phyloP scores from a whole-genome alignment of 2,113 vertebrate species.

The Paradisaea rubra region DNA sequence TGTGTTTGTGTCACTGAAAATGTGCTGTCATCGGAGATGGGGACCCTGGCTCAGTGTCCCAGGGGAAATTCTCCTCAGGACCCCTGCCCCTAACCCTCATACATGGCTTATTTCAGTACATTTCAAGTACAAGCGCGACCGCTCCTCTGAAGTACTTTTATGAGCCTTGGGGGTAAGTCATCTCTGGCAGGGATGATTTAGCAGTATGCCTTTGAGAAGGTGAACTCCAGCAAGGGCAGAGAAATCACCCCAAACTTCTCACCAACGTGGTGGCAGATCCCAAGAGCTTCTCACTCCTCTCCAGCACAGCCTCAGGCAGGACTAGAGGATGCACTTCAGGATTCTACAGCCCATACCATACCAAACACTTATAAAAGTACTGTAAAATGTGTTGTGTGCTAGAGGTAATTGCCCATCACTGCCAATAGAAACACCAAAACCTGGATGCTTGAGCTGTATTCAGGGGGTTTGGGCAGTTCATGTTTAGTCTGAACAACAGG shows the following conservation, averaged over 20 bases:
- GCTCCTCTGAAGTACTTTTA: constrained; percentile 12
- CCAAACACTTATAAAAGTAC: background rate
- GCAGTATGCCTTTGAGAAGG: background rate
- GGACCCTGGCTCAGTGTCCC: background rate
- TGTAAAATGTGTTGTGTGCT: background rate
- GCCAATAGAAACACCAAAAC: background rate
- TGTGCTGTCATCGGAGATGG: background rate
- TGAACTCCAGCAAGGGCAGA: background rate
- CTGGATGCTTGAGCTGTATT: background rate
- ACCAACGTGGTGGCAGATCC: background rate
- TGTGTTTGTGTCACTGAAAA: background rate
- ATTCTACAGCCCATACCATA: background rate
- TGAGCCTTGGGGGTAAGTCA: constrained; percentile 42
- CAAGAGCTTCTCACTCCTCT: background rate
- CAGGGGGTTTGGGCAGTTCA: background rate
- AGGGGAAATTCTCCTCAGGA: background rate
- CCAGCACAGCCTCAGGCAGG: background rate
- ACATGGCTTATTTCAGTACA: background rate
- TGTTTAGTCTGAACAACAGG: background rate
- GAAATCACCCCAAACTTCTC: background rate
- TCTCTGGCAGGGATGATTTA: constrained; percentile 38
- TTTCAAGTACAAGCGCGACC: background rate
- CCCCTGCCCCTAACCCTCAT: background rate
- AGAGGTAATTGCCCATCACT: background rate
- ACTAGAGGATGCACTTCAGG: background rate